Evolutionary conservation across 2,113 vertebrate genomes (phyloP).

Genomic region (Climacteris rufus): DNA sequence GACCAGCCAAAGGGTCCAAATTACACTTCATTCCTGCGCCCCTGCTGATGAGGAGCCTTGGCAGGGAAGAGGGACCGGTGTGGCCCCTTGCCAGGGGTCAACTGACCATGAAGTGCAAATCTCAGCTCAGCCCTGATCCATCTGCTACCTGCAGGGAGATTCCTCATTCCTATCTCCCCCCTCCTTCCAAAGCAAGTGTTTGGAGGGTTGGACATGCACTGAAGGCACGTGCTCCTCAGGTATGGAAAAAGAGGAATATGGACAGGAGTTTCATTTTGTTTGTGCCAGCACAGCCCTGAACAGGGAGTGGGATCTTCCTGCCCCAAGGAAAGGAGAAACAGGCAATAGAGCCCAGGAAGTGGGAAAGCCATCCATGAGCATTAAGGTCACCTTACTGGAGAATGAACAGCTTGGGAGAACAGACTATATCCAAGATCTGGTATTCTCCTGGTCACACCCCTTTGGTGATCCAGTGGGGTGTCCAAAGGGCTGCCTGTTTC

Average conservation of each 20-base stretch:
- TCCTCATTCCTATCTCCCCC: not conserved
- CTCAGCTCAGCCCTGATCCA: not conserved
- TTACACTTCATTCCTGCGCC: not conserved
- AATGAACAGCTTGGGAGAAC: not conserved
- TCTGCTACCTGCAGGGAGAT: not conserved
- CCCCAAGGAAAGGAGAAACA: not conserved
- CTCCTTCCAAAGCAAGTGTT: not conserved
- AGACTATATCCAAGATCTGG: not conserved
- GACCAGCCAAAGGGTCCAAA: not conserved
- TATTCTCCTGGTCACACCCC: not conserved
- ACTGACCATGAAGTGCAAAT: not conserved
- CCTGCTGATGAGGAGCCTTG: not conserved
- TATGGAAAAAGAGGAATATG: not conserved
- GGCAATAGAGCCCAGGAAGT: not conserved
- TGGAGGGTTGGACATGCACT: not conserved
- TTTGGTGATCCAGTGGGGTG: not conserved
- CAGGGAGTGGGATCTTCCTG: not conserved
- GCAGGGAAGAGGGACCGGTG: not conserved
- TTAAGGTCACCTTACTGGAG: not conserved
- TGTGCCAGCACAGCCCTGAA: not conserved
- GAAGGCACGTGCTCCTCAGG: not conserved
- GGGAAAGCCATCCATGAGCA: not conserved
- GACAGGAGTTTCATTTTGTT: accelerated
- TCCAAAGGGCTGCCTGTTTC: not conserved
- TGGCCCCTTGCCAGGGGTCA: not conserved